Conservation (phyloP, 2,113 vertebrate species). For the Donacobius atricapilla region DNA sequence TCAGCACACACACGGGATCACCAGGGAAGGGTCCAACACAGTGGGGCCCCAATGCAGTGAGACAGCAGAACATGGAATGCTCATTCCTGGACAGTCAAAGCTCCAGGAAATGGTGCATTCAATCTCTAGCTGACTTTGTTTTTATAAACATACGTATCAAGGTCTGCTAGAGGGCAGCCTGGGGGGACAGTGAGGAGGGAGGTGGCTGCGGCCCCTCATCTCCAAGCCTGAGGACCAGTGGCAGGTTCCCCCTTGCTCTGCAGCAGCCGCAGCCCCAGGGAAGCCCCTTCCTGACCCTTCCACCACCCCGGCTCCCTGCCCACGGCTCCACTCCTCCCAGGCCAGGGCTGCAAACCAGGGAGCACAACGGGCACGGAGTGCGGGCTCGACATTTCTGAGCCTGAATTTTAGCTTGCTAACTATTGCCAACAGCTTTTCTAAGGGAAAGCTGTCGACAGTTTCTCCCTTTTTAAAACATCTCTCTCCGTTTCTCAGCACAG, state of each 20-base stretch:
- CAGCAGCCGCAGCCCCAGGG: not conserved
- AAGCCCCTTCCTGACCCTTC: not conserved
- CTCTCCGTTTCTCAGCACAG: no score
- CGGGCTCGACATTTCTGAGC: no score
- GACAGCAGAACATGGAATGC: not conserved
- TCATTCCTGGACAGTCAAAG: not conserved
- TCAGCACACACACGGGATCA: fast-evolving
- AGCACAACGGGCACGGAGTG: not conserved
- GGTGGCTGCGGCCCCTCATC: no score
- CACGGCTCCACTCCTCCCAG: not conserved
- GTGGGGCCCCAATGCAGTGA: fast-evolving
- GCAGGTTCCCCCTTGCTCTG: not conserved
- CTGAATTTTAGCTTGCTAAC: no score
- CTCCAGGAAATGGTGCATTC: not conserved
- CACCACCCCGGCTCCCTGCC: not conserved
- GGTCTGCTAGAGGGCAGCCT: not conserved
- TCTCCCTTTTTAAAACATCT: no score
- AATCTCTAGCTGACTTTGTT: not conserved
- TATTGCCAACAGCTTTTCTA: no score
- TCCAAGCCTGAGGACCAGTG: not conserved
- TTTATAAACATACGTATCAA: not conserved
- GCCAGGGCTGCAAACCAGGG: not conserved
- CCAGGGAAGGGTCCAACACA: fast-evolving
- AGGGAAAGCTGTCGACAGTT: no score
- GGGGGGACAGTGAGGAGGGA: not conserved